Conservation (phyloP, 2,888 invertebrate species). For the Hypolimnas misippus region DNA sequence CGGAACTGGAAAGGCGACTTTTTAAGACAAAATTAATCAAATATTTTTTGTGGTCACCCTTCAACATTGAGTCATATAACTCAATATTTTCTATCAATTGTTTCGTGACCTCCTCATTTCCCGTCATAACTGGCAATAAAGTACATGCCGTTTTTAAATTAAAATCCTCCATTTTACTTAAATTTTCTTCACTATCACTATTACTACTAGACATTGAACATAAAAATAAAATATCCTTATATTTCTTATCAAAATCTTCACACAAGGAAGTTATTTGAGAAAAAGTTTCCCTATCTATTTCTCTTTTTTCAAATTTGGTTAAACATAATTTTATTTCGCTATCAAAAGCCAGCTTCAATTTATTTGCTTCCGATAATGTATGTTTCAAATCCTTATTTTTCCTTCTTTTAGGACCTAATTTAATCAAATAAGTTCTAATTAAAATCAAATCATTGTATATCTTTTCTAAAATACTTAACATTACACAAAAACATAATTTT, state of each 20-base stretch:
- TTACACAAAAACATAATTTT: background rate
- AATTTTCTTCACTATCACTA: conserved; percentile 1
- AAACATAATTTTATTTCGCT: conserved; percentile 1
- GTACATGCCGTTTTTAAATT: conserved; percentile 36
- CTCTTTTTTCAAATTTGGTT: background rate
- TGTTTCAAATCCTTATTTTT: background rate
- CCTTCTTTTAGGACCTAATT: background rate
- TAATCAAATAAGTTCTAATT: conserved; percentile 1
- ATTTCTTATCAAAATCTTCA: background rate
- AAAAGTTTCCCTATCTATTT: background rate
- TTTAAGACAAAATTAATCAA: conserved; percentile 42
- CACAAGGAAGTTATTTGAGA: background rate
- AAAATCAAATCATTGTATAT: background rate
- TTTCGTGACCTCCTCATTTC: conserved; percentile 23
- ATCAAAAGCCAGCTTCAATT: background rate
- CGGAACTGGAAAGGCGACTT: conserved; percentile 29
- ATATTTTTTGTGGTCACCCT: background rate
- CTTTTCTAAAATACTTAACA: background rate
- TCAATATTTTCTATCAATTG: conserved; percentile 31
- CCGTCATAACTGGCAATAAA: conserved; percentile 32
- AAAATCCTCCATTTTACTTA: conserved; percentile 18
- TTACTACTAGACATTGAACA: conserved; percentile 1
- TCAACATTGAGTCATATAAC: conserved; percentile 30
- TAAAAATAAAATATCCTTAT: background rate
- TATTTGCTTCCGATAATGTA: background rate